Base-by-base conservation (phyloP, 1,140 invertebrate species). In the Trinorchestia longiramus region DNA sequence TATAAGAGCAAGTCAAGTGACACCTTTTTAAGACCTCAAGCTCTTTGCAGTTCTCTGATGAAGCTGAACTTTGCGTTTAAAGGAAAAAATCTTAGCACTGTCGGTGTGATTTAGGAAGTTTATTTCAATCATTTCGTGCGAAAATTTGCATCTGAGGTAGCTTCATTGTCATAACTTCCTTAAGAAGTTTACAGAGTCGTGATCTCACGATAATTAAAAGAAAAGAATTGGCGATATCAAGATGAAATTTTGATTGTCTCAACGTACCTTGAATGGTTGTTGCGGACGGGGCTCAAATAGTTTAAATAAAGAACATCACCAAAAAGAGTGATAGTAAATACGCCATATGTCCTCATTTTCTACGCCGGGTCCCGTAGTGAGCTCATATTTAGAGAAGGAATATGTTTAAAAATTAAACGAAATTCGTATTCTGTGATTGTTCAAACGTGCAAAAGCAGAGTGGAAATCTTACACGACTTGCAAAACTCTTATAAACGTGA, bases 1-100 rank as follows among this genome's bases (percentile, higher is more conserved):
- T 77, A 77, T 77, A 77, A 77, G 62, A 77, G 62, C 62, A 77
- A 77, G 62, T 77, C 62, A 77, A 77, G 36, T 77, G 62, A 77
- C 62, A 77, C 62, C 62, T 3, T 28, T 77, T 53, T 77, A 77
- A 15, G 28, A 77, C 62, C 28, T 28, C 62, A 28, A 15, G 62
- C 15, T 77, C 28, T 77, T 77, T 77, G 62, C 19, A 19, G 47
- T 19, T 6, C 47, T 77, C 36, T 77, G 62, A 77, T 28, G 62
- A 3, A 3, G 62, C 62, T 77, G 62, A 77, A 36, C 28, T 11
- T 36, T 77, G 62, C 28, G 11, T 28, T 77, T 77, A 77, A 53
- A 77, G 62, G 28, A 11, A 1, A 77, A 77, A 77, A 19, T 36
- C 11, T 77, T 28, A 28, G 36, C 62, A 77, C 62, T 19, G 36